Evolutionary conservation across 2,797 vertebrate species (phyloP).

Genomic region (Myotis myotis): DNA sequence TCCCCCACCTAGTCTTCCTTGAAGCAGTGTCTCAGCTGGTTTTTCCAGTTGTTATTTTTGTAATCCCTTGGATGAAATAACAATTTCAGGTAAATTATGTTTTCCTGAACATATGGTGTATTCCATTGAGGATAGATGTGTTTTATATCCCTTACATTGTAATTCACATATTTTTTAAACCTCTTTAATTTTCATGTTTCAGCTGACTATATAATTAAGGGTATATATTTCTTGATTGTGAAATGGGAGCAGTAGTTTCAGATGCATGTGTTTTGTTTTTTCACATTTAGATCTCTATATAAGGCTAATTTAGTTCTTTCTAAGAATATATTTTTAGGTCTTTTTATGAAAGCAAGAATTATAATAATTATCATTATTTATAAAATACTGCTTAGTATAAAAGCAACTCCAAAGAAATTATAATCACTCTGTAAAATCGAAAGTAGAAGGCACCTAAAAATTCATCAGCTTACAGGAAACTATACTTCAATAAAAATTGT

Average conservation of each 20-base stretch:
- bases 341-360: conserved; percentile 47
- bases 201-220: not conserved
- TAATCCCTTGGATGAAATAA: not conserved
- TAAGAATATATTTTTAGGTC: conserved; percentile 18
- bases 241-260: not conserved
- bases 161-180: not conserved
- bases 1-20: not conserved
- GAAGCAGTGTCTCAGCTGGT: not conserved
- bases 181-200: conserved; percentile 10
- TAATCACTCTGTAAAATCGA: not conserved
- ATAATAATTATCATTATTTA: conserved; percentile 53
- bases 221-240: not conserved
- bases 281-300: not conserved
- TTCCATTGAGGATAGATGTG: conserved; percentile 2
- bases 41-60: not conserved
- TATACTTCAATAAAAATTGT: conserved; percentile 25
- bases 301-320: conserved; percentile 23
- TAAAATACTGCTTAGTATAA: conserved; percentile 42
- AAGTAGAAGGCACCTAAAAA: conserved; percentile 50
- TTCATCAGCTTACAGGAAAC: conserved; percentile 43
- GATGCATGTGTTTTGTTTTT: not conserved
- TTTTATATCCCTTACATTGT: not conserved
- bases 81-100: not conserved
- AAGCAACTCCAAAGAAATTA: conserved; percentile 42
- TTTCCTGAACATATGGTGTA: not conserved